Conservation (phyloP, 2,113 vertebrate genomes). For the Gallinago paraguaiae region DNA sequence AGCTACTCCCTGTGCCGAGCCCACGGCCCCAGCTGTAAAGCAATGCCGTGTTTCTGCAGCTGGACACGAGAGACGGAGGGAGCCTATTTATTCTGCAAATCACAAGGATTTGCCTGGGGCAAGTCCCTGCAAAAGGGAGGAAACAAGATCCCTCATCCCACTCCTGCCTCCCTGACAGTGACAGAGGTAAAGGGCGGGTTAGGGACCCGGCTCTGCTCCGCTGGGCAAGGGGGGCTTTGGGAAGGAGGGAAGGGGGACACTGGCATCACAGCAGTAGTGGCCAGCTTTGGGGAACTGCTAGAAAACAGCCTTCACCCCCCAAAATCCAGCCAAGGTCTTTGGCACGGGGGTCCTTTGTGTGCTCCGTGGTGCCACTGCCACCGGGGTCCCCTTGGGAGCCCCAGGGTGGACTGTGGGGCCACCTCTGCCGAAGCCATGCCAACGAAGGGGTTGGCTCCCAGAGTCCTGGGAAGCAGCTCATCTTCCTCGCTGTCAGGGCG, state of each 20-base stretch:
- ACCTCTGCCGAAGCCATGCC: neutral
- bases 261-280: fast-evolving
- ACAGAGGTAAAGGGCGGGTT: conserved; percentile 28
- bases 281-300: neutral
- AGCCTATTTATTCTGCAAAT: neutral
- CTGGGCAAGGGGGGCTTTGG: neutral
- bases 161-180: neutral
- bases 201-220: neutral
- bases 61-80: neutral
- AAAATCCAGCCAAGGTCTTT: neutral
- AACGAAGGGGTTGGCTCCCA: neutral
- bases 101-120: neutral
- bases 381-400: neutral
- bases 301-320: neutral
- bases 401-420: neutral
- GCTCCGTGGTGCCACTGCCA: neutral
- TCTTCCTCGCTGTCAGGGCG: conserved; percentile 42
- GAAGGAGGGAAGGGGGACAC: neutral
- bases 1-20: neutral
- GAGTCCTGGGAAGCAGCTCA: conserved; percentile 56
- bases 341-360: neutral
- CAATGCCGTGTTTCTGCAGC: neutral
- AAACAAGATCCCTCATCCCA: neutral
- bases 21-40: fast-evolving
- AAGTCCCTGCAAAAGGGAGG: neutral